phyloP scores from a whole-genome alignment of 2,797 vertebrate genomes.

The Delichon dasypus region DNA sequence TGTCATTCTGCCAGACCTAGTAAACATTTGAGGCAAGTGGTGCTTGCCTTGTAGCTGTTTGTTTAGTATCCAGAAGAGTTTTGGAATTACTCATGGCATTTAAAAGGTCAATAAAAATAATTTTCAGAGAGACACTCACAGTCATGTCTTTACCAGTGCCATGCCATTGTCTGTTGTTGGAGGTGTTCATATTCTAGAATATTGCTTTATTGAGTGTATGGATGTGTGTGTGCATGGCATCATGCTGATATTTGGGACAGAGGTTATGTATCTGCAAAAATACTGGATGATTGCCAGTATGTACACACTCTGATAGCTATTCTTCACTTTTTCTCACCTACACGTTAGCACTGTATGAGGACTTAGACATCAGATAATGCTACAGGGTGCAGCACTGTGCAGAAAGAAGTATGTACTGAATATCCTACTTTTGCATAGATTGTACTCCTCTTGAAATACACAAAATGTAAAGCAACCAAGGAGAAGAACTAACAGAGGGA shows the following conservation, averaged over 20 bases:
- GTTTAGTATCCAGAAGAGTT: neutral
- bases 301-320: no score
- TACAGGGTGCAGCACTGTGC: neutral
- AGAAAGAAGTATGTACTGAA: neutral
- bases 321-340: neutral
- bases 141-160: neutral
- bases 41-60: neutral
- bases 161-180: fast-evolving
- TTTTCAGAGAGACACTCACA: neutral
- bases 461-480: neutral
- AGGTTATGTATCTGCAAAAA: neutral
- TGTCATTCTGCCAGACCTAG: neutral
- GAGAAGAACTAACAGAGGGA: neutral
- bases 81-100: neutral
- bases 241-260: neutral
- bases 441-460: neutral
- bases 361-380: neutral
- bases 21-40: neutral
- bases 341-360: neutral
- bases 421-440: neutral
- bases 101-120: neutral
- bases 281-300: neutral
- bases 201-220: neutral
- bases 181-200: neutral
- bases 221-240: neutral